These are phyloP conservation scores for Erpobdella octoculata DNA, from an alignment of 2,888 invertebrate species.

Conservation along the genomic window DNA sequence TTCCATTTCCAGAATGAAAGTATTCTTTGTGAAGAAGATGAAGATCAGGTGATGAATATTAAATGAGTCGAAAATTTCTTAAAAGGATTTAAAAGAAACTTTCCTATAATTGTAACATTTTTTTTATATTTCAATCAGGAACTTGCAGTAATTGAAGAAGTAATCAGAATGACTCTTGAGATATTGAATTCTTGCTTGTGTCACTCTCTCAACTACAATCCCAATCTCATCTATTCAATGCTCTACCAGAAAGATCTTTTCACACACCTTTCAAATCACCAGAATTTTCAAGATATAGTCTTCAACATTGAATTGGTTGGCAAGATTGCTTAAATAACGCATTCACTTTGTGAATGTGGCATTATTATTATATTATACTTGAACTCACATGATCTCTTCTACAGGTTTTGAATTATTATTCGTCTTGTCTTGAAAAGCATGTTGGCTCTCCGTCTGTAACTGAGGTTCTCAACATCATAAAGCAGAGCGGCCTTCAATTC, in stretches of 20 bases:
- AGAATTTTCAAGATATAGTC: constrained; percentile 79
- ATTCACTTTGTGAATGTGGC: background rate
- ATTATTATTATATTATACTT: background rate
- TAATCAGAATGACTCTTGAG: constrained; percentile 88
- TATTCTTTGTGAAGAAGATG: background rate
- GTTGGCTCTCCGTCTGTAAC: constrained; percentile 67
- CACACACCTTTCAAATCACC: constrained; percentile 66
- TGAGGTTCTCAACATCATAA: constrained; percentile 78
- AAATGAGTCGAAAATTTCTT: too few relatives aligned
- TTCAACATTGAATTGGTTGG: constrained; percentile 84
- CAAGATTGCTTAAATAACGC: background rate
- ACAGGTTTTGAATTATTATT: constrained; percentile 65
- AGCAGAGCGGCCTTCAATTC: constrained; percentile 85
- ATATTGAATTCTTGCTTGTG: constrained; percentile 90
- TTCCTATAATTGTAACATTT: too few relatives aligned
- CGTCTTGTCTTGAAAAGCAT: constrained; percentile 58
- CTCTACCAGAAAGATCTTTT: constrained; percentile 82
- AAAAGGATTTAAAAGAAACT: too few relatives aligned
- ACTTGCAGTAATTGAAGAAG: constrained; percentile 84
- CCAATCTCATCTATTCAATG: constrained; percentile 87
- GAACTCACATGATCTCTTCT: background rate
- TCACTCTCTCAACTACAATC: constrained; percentile 75
- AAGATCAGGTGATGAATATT: background rate
- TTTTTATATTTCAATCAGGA: constrained; percentile 59
- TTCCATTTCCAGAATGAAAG: background rate